These are phyloP conservation scores for Prunella fulvescens DNA, from an alignment of 2,113 vertebrate species.

Conservation along the genomic window DNA sequence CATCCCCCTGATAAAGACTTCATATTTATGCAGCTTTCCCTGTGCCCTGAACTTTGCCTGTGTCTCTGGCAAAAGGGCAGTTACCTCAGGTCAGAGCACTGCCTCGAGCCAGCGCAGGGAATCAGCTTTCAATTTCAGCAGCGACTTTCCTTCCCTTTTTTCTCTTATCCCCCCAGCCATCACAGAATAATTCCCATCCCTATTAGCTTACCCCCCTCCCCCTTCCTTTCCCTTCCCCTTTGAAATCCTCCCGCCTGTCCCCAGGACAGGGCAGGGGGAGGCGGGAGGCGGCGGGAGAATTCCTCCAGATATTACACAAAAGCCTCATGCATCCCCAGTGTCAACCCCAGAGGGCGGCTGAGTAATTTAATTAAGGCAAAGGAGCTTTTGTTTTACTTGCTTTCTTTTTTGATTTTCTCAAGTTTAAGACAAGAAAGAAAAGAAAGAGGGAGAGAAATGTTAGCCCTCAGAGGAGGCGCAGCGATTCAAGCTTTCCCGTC, in stretches of 20 bases:
- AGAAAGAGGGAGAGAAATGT: conserved; percentile 47
- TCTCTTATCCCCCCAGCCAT: conserved; percentile 63
- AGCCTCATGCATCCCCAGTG: conserved; percentile 74
- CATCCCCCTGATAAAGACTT: not conserved
- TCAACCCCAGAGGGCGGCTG: conserved; percentile 71
- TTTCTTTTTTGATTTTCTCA: conserved; percentile 50
- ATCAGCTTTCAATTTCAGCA: conserved; percentile 70
- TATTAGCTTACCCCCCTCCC: conserved; percentile 64
- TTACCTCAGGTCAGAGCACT: conserved; percentile 73
- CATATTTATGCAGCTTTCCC: conserved; percentile 67
- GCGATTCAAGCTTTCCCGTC: not conserved
- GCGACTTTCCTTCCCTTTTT: conserved; percentile 61
- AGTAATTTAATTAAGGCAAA: conserved; percentile 78
- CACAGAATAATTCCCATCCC: conserved; percentile 68
- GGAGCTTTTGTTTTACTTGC: conserved; percentile 70
- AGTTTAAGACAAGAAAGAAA: conserved; percentile 65
- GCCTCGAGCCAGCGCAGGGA: conserved; percentile 62
- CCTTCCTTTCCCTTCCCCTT: conserved; percentile 70
- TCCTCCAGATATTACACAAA: conserved; percentile 75
- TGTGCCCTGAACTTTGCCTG: conserved; percentile 44
- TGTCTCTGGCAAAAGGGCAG: conserved; percentile 67
- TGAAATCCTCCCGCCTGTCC: conserved; percentile 75
- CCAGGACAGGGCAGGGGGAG: conserved; percentile 45
- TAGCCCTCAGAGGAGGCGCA: conserved; percentile 47
- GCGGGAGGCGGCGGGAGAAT: conserved; percentile 50